A percentile compares a stretch with the other conserved stretches of the same genome.
phyloP scores from a whole-genome alignment of 2,797 vertebrate genomes.

The Amazonetta brasiliensis region DNA sequence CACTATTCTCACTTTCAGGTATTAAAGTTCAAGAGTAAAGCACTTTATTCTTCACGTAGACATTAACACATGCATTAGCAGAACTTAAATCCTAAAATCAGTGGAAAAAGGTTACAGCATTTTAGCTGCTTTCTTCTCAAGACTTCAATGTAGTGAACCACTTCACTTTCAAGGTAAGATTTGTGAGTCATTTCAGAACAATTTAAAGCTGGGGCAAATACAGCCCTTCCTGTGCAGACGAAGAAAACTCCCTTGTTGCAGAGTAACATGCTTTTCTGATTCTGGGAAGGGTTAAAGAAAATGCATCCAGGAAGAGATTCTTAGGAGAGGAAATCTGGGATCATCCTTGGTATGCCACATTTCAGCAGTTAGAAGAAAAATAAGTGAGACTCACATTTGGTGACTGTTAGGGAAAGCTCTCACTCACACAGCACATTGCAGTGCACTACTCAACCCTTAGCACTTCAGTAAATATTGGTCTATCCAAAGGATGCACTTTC shows the following conservation, averaged over 20 bases:
- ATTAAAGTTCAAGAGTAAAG: background rate
- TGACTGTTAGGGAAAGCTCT: background rate
- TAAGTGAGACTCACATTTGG: background rate
- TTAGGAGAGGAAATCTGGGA: background rate
- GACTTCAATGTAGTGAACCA: background rate
- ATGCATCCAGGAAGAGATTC: background rate
- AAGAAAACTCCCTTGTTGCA: background rate
- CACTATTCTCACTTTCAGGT: background rate
- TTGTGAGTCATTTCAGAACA: background rate
- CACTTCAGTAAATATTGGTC: background rate
- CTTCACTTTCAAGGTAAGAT: constrained; percentile 5
- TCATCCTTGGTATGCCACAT: background rate
- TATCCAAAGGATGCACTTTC: background rate
- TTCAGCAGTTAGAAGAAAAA: background rate
- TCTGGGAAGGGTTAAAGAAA: background rate
- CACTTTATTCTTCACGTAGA: background rate
- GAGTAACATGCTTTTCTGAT: background rate
- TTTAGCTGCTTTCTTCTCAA: constrained; percentile 4
- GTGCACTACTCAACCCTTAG: background rate
- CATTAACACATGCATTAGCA: background rate
- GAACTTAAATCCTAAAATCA: background rate
- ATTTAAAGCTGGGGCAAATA: background rate
- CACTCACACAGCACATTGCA: background rate
- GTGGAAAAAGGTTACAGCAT: background rate
- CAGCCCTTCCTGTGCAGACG: background rate